A percentile compares a stretch with the other conserved stretches of the same genome.
These are phyloP conservation scores for Drosophila malerkotliana DNA, from an alignment of 1,140 invertebrate genomes.

Conservation along the genomic window DNA sequence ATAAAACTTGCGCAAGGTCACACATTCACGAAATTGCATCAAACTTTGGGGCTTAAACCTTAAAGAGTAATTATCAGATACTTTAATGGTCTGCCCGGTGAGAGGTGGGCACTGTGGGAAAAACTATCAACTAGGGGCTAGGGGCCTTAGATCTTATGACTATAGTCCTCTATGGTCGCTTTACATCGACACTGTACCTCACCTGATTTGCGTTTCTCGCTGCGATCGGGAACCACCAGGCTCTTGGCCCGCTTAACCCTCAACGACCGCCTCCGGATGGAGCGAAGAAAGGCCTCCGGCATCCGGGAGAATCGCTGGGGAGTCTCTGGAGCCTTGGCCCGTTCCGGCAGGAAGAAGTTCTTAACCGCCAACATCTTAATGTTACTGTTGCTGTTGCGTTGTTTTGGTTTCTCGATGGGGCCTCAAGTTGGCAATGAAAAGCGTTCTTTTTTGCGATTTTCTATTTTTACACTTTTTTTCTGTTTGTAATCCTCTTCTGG, in stretches of 20 bases:
- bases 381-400: conserved; percentile 29
- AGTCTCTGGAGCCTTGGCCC: conserved; percentile 85
- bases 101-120: not conserved
- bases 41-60: conserved; percentile 13
- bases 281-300: conserved; percentile 88
- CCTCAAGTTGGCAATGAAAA: conserved; percentile 71
- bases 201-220: conserved; percentile 90
- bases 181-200: conserved; percentile 85
- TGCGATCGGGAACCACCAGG: conserved; percentile 86
- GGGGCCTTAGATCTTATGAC: not conserved
- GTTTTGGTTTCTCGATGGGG: conserved; percentile 15
- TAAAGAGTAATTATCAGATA: too few species aligned
- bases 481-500: conserved; percentile 60
- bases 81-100: too few species aligned
- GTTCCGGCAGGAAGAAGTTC: conserved; percentile 88
- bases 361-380: conserved; percentile 86
- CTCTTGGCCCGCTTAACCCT: conserved; percentile 89
- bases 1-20: conserved; percentile 30
- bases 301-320: conserved; percentile 85
- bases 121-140: not conserved
- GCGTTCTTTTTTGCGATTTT: conserved; percentile 15
- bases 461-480: conserved; percentile 46
- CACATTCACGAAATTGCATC: conserved; percentile 26
- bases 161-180: conserved; percentile 39
- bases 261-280: conserved; percentile 87